Conservation (phyloP, 1,140 invertebrate species). For the Leptinotarsa lineolata region DNA sequence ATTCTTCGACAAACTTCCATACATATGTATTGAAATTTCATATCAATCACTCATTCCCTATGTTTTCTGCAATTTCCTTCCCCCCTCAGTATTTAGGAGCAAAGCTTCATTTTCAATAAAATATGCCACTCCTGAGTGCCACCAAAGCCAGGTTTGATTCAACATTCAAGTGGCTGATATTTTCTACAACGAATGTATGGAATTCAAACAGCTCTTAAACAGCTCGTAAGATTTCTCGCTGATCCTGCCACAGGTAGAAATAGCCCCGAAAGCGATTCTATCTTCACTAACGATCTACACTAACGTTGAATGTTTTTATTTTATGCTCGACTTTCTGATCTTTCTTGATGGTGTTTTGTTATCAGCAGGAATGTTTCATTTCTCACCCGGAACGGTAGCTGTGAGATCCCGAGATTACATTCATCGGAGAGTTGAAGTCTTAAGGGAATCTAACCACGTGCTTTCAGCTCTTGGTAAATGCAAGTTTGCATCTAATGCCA, state of each 20-base stretch:
- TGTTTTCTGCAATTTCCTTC: too few relatives aligned
- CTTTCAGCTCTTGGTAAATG: background rate
- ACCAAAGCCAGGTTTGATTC: background rate
- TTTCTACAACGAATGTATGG: conserved; percentile 12
- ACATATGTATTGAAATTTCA: too few relatives aligned
- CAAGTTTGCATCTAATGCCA: too few relatives aligned
- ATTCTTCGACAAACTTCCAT: too few relatives aligned
- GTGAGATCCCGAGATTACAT: conserved; percentile 11
- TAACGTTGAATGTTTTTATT: conserved; percentile 28
- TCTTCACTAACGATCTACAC: conserved; percentile 19
- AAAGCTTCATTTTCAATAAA: too few relatives aligned
- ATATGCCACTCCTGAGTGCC: too few relatives aligned
- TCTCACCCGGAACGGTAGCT: conserved; percentile 7
- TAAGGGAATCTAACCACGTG: background rate
- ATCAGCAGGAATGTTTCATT: conserved; percentile 21
- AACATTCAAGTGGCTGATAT: background rate
- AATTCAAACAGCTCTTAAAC: conserved; percentile 26
- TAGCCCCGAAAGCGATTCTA: conserved; percentile 9
- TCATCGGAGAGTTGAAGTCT: background rate
- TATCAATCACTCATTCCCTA: too few relatives aligned
- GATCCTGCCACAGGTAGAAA: conserved; percentile 24
- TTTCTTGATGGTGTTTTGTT: conserved; percentile 13
- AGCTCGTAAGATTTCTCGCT: conserved; percentile 15
- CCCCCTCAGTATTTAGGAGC: too few relatives aligned
- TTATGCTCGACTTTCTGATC: conserved; percentile 17